Conservation (phyloP, 2,797 vertebrate genomes). For the Tapera naevia region DNA sequence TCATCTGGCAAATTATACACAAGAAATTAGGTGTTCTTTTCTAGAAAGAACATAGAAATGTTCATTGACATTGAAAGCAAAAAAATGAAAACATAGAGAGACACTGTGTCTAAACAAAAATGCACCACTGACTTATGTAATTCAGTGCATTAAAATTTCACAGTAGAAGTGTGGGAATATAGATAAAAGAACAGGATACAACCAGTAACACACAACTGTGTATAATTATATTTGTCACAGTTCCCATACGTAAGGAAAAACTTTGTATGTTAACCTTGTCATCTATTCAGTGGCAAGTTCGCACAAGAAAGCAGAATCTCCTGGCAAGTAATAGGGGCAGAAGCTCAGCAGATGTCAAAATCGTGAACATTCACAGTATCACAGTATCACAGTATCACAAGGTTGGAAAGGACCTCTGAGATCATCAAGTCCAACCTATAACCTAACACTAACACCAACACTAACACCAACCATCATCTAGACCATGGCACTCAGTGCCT, state of each 20-base stretch:
- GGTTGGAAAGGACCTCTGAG: no score
- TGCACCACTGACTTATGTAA: background rate
- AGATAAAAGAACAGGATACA: background rate
- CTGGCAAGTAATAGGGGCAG: background rate
- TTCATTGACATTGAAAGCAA: background rate
- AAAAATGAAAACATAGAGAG: background rate
- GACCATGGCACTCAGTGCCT: no score
- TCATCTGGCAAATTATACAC: background rate
- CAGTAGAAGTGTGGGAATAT: background rate
- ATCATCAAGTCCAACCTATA: no score
- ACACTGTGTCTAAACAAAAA: background rate
- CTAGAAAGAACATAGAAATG: background rate
- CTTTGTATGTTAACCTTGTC: background rate
- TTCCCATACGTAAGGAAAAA: background rate
- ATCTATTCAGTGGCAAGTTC: background rate
- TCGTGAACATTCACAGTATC: background rate
- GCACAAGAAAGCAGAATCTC: background rate
- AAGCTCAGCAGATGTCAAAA: background rate
- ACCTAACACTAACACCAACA: no score
- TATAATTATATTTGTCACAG: background rate
- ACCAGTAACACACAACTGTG: background rate
- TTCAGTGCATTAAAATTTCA: background rate
- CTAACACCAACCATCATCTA: no score
- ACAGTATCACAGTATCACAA: no score
- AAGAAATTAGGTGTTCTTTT: background rate